These are phyloP conservation scores for Trematomus loennbergii DNA, from an alignment of 2,113 vertebrate genomes.

Conservation along the genomic window DNA sequence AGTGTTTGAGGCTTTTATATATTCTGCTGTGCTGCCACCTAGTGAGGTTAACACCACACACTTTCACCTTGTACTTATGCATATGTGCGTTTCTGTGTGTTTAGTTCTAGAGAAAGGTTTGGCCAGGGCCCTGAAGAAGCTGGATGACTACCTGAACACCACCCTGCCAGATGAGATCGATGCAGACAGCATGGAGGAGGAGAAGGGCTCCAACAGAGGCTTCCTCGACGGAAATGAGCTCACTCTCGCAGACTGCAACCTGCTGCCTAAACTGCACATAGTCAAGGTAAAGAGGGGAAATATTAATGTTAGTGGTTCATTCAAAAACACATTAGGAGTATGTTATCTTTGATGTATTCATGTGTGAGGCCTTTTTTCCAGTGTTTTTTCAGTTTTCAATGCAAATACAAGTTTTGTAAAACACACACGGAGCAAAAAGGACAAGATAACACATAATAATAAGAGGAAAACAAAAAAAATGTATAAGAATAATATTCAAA, in stretches of 20 bases:
- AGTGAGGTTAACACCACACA: slow-evolving; percentile 19
- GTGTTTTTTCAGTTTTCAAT: too few relatives aligned
- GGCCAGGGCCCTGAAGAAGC: slow-evolving; percentile 90
- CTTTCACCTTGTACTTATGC: neutral
- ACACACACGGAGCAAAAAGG: too few relatives aligned
- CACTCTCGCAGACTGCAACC: slow-evolving; percentile 97
- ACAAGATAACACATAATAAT: too few relatives aligned
- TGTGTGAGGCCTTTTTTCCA: neutral
- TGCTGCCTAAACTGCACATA: slow-evolving; percentile 97
- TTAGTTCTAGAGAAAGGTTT: slow-evolving; percentile 91
- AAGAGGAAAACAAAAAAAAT: neutral
- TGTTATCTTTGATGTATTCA: neutral
- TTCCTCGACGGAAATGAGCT: slow-evolving; percentile 96
- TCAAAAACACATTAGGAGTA: neutral
- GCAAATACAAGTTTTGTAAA: too few relatives aligned
- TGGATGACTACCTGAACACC: slow-evolving; percentile 92
- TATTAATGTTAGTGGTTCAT: neutral
- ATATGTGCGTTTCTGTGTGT: slow-evolving; percentile 18
- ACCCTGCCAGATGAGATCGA: slow-evolving; percentile 94
- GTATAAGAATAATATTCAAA: too few relatives aligned
- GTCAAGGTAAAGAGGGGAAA: slow-evolving; percentile 88
- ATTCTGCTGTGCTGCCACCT: slow-evolving; percentile 66
- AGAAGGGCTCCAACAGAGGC: slow-evolving; percentile 88
- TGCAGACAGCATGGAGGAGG: slow-evolving; percentile 86
- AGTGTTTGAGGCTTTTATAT: neutral